phyloP scores from a whole-genome alignment of 2,797 vertebrate genomes.

The Iguana delicatissima region DNA sequence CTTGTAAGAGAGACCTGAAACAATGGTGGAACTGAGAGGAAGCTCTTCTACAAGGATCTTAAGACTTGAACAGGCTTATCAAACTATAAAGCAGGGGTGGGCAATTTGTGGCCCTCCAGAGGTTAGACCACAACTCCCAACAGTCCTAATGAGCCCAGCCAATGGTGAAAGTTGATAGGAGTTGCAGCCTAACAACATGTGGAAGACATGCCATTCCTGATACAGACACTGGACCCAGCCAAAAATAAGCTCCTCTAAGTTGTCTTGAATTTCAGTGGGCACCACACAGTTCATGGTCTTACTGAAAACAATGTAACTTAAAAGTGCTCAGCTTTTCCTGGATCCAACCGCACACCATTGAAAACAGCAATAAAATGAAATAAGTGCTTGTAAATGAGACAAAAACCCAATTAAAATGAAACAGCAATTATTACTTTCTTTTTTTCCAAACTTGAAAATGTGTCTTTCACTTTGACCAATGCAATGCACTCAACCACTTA shows the following conservation, averaged over 20 bases:
- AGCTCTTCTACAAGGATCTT: too few species aligned
- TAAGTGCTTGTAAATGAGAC: neutral
- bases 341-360: neutral
- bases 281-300: neutral
- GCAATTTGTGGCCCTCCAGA: neutral
- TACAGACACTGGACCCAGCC: neutral
- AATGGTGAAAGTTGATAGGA: neutral
- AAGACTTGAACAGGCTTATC: too few species aligned
- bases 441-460: neutral
- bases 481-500: neutral
- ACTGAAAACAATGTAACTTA: neutral
- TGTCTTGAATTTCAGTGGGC: neutral
- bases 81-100: neutral
- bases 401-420: neutral
- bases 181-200: neutral
- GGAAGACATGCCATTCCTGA: neutral
- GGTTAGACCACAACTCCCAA: neutral
- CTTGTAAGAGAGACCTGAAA: too few species aligned
- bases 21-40: too few species aligned
- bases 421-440: neutral
- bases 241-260: neutral
- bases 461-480: neutral
- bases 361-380: neutral
- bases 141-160: neutral
- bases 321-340: too few species aligned